Conservation (phyloP, 2,797 vertebrate genomes). For the Nothura maculosa region DNA sequence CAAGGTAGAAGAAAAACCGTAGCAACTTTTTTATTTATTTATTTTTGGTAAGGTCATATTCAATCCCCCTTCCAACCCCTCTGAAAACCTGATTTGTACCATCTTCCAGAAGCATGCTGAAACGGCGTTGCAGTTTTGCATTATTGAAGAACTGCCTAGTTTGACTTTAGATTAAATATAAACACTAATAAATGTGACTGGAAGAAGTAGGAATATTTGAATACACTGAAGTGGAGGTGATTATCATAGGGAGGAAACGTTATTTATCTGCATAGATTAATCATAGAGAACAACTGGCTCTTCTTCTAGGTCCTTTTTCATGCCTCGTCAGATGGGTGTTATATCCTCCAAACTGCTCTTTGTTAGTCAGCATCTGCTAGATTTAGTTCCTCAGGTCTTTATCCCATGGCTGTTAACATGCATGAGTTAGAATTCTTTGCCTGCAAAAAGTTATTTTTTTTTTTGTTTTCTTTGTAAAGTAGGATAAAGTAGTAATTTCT, state of each 20-base stretch:
- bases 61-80: constrained; percentile 17
- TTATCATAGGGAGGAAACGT: accelerated
- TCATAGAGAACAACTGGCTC: not conserved
- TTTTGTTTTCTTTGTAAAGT: not conserved
- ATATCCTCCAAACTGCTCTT: not conserved
- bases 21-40: not conserved
- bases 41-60: constrained; percentile 58
- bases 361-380: not conserved
- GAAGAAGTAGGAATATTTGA: not conserved
- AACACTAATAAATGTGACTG: not conserved
- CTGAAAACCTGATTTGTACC: constrained; percentile 43
- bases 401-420: not conserved
- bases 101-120: constrained; percentile 46
- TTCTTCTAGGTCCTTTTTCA: not conserved
- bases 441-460: not conserved
- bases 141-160: not conserved
- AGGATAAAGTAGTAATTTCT: not conserved
- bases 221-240: not conserved
- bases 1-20: constrained; percentile 29
- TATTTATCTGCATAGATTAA: not conserved
- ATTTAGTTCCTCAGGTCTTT: not conserved
- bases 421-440: not conserved
- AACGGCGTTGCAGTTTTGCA: constrained; percentile 30
- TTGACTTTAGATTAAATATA: not conserved
- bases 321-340: not conserved